phyloP scores from a whole-genome alignment of 1,140 invertebrate species.

The Colletes gigas region DNA sequence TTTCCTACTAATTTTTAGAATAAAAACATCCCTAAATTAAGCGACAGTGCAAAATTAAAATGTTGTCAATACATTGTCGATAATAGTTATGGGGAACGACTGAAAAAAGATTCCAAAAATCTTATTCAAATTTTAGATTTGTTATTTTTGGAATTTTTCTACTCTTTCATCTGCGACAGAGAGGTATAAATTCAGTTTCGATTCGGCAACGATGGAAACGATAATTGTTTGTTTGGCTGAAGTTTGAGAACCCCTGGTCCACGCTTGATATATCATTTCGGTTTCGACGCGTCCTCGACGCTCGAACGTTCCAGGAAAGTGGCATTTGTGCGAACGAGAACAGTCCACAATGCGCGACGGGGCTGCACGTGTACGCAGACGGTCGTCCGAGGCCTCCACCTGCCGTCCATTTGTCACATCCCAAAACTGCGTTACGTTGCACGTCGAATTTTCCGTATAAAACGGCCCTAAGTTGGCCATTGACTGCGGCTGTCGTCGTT shows the following conservation, averaged over 20 bases:
- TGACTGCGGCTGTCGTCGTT: conserved; percentile 55
- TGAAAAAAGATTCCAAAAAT: too few species aligned
- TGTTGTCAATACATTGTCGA: too few species aligned
- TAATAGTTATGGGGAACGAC: too few species aligned
- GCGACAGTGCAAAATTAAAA: too few species aligned
- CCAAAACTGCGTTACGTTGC: conserved; percentile 62
- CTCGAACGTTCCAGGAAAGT: background rate
- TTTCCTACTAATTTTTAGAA: too few species aligned
- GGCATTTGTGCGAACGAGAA: background rate
- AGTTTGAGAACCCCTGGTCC: background rate
- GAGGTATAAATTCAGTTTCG: too few species aligned
- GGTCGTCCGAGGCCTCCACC: conserved; percentile 37
- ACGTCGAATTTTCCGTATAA: conserved; percentile 64
- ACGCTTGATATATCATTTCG: conserved; percentile 17
- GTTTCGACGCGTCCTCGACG: conserved; percentile 6
- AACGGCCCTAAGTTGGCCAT: conserved; percentile 60
- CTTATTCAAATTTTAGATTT: too few species aligned
- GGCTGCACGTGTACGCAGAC: conserved; percentile 10
- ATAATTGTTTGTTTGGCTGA: too few species aligned
- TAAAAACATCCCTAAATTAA: too few species aligned
- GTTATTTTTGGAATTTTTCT: too few species aligned
- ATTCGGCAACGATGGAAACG: too few species aligned
- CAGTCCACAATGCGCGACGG: conserved; percentile 29
- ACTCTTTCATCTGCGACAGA: too few species aligned
- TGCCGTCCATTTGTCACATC: conserved; percentile 62